phyloP scores from a whole-genome alignment of 2,888 invertebrate species.

The Amiota minor region DNA sequence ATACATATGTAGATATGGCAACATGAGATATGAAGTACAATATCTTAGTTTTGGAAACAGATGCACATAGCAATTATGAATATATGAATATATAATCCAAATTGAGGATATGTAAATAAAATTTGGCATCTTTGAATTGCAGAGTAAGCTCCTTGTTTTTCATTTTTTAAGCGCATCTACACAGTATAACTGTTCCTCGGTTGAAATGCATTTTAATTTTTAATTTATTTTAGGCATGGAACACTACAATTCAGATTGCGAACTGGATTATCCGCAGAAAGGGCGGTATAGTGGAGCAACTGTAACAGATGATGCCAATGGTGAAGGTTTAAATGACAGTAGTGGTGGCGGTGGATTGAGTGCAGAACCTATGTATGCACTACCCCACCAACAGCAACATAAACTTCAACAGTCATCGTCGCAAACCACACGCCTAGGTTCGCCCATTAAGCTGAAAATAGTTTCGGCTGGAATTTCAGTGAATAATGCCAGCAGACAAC shows the following conservation, averaged over 20 bases:
- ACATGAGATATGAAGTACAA: too few relatives aligned
- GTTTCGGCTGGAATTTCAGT: constrained; percentile 41
- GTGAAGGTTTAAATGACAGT: background rate
- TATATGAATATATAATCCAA: too few relatives aligned
- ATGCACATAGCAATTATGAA: too few relatives aligned
- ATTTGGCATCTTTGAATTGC: too few relatives aligned
- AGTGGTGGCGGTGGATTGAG: constrained; percentile 54
- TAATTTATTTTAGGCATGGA: constrained; percentile 72
- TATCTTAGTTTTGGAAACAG: too few relatives aligned
- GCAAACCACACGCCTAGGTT: constrained; percentile 50
- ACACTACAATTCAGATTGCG: constrained; percentile 83
- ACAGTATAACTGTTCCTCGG: too few relatives aligned
- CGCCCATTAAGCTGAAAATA: constrained; percentile 61
- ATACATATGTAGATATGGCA: too few relatives aligned
- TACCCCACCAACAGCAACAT: background rate
- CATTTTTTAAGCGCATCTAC: background rate
- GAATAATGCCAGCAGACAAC: constrained; percentile 55
- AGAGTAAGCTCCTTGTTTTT: too few relatives aligned
- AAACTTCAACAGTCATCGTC: constrained; percentile 53
- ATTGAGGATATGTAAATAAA: too few relatives aligned
- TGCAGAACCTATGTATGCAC: background rate
- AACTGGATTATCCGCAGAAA: constrained; percentile 69
- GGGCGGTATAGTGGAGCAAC: constrained; percentile 42
- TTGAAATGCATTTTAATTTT: constrained; percentile 1
- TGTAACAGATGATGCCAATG: background rate